Evolutionary conservation across 1,140 invertebrate genomes (phyloP).

Genomic region (Protaetia brevitarsis): DNA sequence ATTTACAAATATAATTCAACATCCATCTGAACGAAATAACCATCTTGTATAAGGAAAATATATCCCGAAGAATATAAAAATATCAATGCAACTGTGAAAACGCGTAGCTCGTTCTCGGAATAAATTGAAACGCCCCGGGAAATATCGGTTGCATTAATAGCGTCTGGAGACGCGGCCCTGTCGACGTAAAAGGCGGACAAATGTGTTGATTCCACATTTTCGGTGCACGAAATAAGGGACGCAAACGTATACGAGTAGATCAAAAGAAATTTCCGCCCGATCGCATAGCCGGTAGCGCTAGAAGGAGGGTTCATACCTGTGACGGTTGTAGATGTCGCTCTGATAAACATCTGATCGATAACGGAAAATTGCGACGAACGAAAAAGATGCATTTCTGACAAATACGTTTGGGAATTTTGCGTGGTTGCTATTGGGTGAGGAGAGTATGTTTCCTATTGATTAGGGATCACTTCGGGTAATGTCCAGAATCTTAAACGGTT

Average conservation of each 20-base stretch:
- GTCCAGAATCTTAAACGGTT: too few relatives aligned
- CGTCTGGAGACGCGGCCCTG: background rate
- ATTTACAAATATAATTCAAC: too few relatives aligned
- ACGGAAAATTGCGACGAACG: background rate
- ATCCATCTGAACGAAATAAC: too few relatives aligned
- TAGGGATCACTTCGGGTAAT: too few relatives aligned
- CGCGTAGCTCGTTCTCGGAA: too few relatives aligned
- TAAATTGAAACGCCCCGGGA: background rate
- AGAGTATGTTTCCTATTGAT: too few relatives aligned
- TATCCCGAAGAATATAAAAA: too few relatives aligned
- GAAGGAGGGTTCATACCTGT: background rate
- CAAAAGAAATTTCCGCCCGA: background rate
- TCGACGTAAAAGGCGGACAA: background rate
- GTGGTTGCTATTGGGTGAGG: too few relatives aligned
- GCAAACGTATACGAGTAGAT: background rate
- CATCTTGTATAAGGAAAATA: too few relatives aligned
- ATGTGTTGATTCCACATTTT: background rate
- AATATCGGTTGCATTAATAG: background rate
- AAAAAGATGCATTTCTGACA: too few relatives aligned
- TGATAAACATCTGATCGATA: background rate
- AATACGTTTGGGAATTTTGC: too few relatives aligned
- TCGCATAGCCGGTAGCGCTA: background rate
- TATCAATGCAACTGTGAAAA: too few relatives aligned
- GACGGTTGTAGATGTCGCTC: background rate
- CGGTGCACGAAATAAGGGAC: background rate